phyloP scores from a whole-genome alignment of 2,888 invertebrate genomes.

The Drosophila multiciliata region DNA sequence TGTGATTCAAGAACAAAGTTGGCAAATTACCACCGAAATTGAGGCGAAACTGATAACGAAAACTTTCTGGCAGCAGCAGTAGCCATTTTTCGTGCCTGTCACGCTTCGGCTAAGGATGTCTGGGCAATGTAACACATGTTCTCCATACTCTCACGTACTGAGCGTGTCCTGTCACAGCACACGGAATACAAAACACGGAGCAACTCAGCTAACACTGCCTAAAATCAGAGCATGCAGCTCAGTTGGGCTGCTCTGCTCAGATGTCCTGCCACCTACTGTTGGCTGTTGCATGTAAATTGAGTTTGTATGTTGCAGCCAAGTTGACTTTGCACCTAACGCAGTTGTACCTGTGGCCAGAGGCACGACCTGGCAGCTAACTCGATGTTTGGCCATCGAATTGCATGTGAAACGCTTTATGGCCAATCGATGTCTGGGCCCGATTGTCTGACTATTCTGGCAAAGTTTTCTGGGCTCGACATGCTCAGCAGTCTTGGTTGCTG shows the following conservation, averaged over 20 bases:
- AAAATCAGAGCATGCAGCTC: slow-evolving; percentile 29
- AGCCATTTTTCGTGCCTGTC: slow-evolving; percentile 22
- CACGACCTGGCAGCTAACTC: slow-evolving; percentile 39
- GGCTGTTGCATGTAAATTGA: slow-evolving; percentile 62
- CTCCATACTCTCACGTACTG: slow-evolving; percentile 57
- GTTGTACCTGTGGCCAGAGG: slow-evolving; percentile 9
- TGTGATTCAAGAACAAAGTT: slow-evolving; percentile 1
- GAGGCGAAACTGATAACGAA: slow-evolving; percentile 29
- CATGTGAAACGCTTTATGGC: slow-evolving; percentile 55
- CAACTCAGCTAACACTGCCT: slow-evolving; percentile 34
- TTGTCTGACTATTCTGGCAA: slow-evolving; percentile 51
- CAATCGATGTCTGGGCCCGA: slow-evolving; percentile 53
- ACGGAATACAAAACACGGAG: background rate
- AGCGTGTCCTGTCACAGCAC: slow-evolving; percentile 75
- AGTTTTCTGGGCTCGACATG: slow-evolving; percentile 18
- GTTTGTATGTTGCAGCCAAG: slow-evolving; percentile 51
- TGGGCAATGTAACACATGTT: slow-evolving; percentile 54
- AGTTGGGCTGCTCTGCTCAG: background rate
- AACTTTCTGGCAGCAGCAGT: slow-evolving; percentile 6
- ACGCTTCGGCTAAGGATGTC: slow-evolving; percentile 34
- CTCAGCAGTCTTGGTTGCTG: slow-evolving; percentile 3
- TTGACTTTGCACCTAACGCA: slow-evolving; percentile 4
- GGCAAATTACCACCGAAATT: slow-evolving; percentile 12
- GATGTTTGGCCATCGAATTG: slow-evolving; percentile 61
- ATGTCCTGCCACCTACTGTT: slow-evolving; percentile 26